These are phyloP conservation scores for Agrenia bidenticulata DNA, from an alignment of 2,888 invertebrate species.

Conservation along the genomic window DNA sequence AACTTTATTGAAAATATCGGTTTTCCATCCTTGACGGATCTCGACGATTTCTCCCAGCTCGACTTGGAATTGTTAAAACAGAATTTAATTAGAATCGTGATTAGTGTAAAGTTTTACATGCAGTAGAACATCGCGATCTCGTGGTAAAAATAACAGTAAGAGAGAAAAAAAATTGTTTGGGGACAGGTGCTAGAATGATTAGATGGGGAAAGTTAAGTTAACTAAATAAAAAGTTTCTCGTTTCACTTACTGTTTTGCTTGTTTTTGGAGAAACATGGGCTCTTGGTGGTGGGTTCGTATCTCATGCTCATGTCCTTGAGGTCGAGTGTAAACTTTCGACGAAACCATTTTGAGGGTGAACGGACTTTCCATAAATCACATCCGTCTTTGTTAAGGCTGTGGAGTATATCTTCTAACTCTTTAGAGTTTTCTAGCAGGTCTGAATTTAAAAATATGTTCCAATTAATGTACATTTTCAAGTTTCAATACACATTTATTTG, in stretches of 20 bases:
- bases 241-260: constrained; percentile 30
- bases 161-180: no score
- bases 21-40: constrained; percentile 57
- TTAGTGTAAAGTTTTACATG: no score
- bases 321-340: constrained; percentile 54
- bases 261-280: constrained; percentile 47
- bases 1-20: constrained; percentile 57
- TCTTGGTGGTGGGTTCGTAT: constrained; percentile 54
- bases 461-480: neutral
- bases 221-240: no score
- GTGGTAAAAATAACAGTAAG: no score
- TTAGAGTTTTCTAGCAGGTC: constrained; percentile 18
- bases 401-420: constrained; percentile 54
- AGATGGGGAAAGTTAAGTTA: no score
- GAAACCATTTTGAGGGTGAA: constrained; percentile 54
- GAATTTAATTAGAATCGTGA: no score
- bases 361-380: constrained; percentile 56
- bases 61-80: no score
- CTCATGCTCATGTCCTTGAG: constrained; percentile 53
- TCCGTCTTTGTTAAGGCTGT: constrained; percentile 54
- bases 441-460: neutral
- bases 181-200: no score
- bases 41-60: constrained; percentile 56
- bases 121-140: no score
- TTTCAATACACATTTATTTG: no score